Base-by-base conservation (phyloP, 2,113 vertebrate species). In the Elephas maximus region DNA sequence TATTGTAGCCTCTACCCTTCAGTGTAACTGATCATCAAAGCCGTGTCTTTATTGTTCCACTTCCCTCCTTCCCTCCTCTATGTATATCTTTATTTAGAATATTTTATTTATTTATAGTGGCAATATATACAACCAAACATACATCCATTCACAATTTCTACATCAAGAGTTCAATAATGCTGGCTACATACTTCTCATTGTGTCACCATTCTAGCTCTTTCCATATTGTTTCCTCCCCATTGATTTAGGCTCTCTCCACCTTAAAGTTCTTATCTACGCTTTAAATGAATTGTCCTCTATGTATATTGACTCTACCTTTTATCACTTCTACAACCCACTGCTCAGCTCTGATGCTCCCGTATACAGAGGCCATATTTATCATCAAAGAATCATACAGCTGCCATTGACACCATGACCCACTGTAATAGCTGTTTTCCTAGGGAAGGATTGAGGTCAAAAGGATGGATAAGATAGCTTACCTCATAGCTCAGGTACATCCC, bases 311-410 rank as follows among this genome's bases (percentile, higher is more conserved):
- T 78, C 37, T 14, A 78, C 62, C 30, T 88, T 74, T 94, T 14
- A 86, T 44, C 60, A 62, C 48, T 17, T 85, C 18, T 2, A 44
- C 41, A 84, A 37, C 12, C 65, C 65, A 62, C 6, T 80, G 12
- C 37, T 80, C 57, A 48, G 65, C 73, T n/a, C 53, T 74, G 62
- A 80, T 6, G n/a, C 44, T 79, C n/a, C 45, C 86, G 8, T 21
- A 26, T 69, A 57, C 69, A 77, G 41, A 95, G 88, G 44, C 21
- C 24, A 63, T 82, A 53, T 88, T 96, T 85, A 74, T 88, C 37
- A 94, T 37, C 7, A 89, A 82, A 94, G 30, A 86, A 71, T 86
- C 57, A 51, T 28, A 69, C 53, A 87, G 62, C n/a, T 44, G 10
- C 15, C 62, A 21, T 7, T n/a, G 67, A 33, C 48, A 71, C 67